phyloP scores from a whole-genome alignment of 2,888 invertebrate genomes.

The Dicranocentrus wangi region DNA sequence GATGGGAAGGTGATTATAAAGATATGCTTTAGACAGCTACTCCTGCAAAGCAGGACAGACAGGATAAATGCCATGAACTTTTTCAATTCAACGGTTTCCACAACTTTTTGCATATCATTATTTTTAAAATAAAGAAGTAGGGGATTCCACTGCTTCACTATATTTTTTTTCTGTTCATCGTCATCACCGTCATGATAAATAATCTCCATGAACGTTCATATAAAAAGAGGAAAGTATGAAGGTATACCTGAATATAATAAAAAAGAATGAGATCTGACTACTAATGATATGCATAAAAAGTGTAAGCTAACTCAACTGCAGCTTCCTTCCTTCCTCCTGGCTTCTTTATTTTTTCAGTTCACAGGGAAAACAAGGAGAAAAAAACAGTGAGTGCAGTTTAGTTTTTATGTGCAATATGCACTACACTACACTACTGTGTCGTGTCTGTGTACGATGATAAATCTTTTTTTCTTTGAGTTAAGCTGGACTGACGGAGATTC shows the following conservation, averaged over 20 bases:
- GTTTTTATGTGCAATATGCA: no score
- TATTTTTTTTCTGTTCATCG: conserved; percentile 4
- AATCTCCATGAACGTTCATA: conserved; percentile 31
- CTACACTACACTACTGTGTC: no score
- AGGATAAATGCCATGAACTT: no score
- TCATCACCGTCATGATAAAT: conserved; percentile 11
- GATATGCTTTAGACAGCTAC: no score
- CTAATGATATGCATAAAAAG: conserved; percentile 63
- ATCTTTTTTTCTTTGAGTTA: conserved; percentile 54
- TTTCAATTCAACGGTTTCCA: no score
- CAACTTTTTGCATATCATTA: conserved; percentile 56
- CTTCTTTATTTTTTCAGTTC: conserved; percentile 36
- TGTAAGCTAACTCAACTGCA: conserved; percentile 23
- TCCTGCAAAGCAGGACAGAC: no score
- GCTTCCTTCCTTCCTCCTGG: conserved; percentile 45
- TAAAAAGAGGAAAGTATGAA: background rate
- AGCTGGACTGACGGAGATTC: conserved; percentile 43
- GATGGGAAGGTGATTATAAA: no score
- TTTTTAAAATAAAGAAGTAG: conserved; percentile 11
- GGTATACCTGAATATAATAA: conserved; percentile 36
- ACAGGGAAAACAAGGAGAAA: conserved; percentile 11
- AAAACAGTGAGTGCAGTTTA: no score
- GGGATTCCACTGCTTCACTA: background rate
- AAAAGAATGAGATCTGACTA: conserved; percentile 58
- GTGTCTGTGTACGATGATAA: conserved; percentile 56